A percentile compares a stretch with the other conserved stretches of the same genome.
These are phyloP conservation scores for Haliclona indistincta DNA, from an alignment of 37 sponge, comb jelly and placozoan species.

Conservation along the genomic window DNA sequence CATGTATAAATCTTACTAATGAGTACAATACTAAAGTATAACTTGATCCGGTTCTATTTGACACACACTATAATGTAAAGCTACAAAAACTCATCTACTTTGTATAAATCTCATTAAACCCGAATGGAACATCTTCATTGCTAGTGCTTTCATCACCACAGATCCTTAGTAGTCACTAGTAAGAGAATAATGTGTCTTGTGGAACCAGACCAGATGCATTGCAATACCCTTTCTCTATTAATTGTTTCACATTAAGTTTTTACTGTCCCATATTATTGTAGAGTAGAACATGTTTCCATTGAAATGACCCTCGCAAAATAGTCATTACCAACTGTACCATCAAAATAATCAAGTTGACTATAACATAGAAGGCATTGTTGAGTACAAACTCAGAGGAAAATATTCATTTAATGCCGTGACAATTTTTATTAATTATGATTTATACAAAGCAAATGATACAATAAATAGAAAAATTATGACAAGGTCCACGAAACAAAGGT, in stretches of 20 bases:
- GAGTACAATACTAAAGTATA: too few relatives aligned
- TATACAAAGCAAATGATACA: too few relatives aligned
- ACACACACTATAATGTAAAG: too few relatives aligned
- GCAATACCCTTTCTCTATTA: constrained; percentile 6
- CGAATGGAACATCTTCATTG: constrained; percentile 29
- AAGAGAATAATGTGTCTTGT: background rate
- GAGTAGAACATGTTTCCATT: background rate
- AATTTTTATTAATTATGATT: too few relatives aligned
- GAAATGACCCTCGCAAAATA: constrained; percentile 22
- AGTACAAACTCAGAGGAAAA: too few relatives aligned
- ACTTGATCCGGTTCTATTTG: too few relatives aligned
- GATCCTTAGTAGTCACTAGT: constrained; percentile 34
- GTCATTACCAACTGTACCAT: constrained; percentile 26
- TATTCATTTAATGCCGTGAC: too few relatives aligned
- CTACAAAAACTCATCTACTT: constrained; percentile 14
- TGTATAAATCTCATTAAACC: constrained; percentile 22
- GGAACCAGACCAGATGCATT: constrained; percentile 24
- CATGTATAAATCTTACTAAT: too few relatives aligned
- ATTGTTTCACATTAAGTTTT: background rate
- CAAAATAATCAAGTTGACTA: too few relatives aligned
- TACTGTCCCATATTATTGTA: constrained; percentile 12
- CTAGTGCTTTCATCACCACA: constrained; percentile 14
- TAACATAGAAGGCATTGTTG: too few relatives aligned
- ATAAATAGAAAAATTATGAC: too few relatives aligned
- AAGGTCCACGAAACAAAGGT: too few relatives aligned